Conservation (phyloP, 2,888 invertebrate genomes). For the Meta bourneti region DNA sequence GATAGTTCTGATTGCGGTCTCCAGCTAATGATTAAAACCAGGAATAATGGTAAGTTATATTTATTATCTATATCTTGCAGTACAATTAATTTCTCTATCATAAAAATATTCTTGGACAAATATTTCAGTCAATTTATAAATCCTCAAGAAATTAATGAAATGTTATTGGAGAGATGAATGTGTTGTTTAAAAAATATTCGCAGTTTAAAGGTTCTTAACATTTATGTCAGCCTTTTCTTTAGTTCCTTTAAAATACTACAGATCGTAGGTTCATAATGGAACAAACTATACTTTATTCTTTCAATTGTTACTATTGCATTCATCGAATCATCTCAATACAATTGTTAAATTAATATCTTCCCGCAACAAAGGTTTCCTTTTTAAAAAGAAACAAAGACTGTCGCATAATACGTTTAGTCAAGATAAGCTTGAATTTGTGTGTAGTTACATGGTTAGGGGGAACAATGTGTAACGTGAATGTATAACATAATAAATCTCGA, state of each 20-base stretch:
- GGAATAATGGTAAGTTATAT: no score
- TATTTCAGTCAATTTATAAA: no score
- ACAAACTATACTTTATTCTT: background rate
- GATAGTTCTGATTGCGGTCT: no score
- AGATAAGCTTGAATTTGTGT: no score
- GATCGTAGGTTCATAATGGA: background rate
- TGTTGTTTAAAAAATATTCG: background rate
- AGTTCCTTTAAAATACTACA: background rate
- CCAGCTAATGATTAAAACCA: no score
- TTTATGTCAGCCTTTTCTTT: background rate
- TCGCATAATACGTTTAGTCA: background rate
- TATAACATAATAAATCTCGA: background rate
- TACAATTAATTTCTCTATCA: no score
- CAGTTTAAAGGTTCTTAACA: background rate
- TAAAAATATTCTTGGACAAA: no score
- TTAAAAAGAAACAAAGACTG: background rate
- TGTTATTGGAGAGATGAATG: background rate
- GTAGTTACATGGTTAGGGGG: no score
- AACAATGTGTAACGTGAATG: no score
- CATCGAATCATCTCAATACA: background rate
- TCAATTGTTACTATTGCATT: background rate
- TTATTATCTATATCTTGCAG: no score
- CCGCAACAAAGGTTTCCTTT: background rate
- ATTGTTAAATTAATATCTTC: background rate
- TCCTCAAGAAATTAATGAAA: background rate